Evolutionary conservation across 2,888 invertebrate species (phyloP).

Genomic region (Eutolmus rufibarbis): DNA sequence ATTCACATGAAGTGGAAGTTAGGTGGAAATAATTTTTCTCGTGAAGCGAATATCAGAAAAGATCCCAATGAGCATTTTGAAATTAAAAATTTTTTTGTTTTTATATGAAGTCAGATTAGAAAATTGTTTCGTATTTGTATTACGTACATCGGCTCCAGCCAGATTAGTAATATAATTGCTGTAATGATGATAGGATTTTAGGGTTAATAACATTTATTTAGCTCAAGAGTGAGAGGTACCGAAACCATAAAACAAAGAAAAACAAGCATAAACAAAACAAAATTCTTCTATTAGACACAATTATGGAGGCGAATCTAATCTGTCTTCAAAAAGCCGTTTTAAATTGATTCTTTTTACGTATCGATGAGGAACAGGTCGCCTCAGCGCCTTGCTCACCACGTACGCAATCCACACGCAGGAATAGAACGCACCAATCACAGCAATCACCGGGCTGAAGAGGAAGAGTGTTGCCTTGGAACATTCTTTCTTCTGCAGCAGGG

Average conservation of each 20-base stretch:
- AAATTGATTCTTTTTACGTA: conserved; percentile 31
- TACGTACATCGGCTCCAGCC: too few species aligned
- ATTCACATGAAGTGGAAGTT: too few species aligned
- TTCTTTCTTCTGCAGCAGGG: neutral
- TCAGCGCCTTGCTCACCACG: neutral
- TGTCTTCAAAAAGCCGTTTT: conserved; percentile 29
- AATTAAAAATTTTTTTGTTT: too few species aligned
- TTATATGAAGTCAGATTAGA: too few species aligned
- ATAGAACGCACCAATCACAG: conserved; percentile 17
- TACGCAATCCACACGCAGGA: conserved; percentile 29
- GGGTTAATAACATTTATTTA: neutral
- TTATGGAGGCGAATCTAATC: neutral
- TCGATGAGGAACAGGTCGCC: conserved; percentile 8
- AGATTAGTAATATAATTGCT: too few species aligned
- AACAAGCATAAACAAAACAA: neutral
- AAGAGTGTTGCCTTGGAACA: neutral
- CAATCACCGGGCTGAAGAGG: conserved; percentile 29
- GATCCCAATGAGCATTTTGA: too few species aligned
- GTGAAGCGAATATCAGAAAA: too few species aligned
- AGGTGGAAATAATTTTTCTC: too few species aligned
- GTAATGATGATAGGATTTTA: neutral
- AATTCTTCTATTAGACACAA: neutral
- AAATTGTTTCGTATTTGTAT: too few species aligned
- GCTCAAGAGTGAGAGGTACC: neutral
- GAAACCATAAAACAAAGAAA: neutral